These are phyloP conservation scores for Esox lucius DNA, from an alignment of 2,797 vertebrate genomes.

Conservation along the genomic window DNA sequence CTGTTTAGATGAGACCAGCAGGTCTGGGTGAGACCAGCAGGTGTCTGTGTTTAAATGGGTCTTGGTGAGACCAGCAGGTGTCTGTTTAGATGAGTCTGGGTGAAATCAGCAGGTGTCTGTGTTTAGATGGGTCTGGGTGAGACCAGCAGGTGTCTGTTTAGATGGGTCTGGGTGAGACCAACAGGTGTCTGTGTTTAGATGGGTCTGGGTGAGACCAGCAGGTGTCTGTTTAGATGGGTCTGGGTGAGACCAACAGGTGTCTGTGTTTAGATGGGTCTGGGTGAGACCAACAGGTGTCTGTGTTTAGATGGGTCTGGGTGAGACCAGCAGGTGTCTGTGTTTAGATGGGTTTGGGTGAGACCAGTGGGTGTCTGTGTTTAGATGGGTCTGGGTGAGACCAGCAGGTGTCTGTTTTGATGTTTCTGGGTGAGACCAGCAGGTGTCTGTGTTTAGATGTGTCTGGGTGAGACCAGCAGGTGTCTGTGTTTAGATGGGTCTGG, in stretches of 20 bases:
- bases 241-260: too few relatives aligned
- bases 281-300: too few relatives aligned
- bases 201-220: conserved; percentile 11
- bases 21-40: not conserved
- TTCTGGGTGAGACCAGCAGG: too few relatives aligned
- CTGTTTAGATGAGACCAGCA: conserved; percentile 11
- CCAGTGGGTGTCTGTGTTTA: too few relatives aligned
- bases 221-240: too few relatives aligned
- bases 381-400: not conserved
- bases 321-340: too few relatives aligned
- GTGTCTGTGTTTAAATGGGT: not conserved
- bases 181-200: conserved; percentile 19
- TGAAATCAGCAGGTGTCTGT: not conserved
- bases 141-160: not conserved
- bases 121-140: not conserved
- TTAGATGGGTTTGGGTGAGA: too few relatives aligned
- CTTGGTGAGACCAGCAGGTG: not conserved
- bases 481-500: not conserved
- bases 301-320: too few relatives aligned
- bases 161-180: not conserved
- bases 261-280: too few relatives aligned
- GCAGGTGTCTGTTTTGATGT: too few relatives aligned
- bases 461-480: too few relatives aligned
- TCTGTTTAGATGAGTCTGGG: not conserved
- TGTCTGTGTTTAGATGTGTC: too few relatives aligned